Evolutionary conservation across 1,140 invertebrate species (phyloP), one percentile per base, ranked within the genome.

Genomic region (Lethocerus indicus): DNA sequence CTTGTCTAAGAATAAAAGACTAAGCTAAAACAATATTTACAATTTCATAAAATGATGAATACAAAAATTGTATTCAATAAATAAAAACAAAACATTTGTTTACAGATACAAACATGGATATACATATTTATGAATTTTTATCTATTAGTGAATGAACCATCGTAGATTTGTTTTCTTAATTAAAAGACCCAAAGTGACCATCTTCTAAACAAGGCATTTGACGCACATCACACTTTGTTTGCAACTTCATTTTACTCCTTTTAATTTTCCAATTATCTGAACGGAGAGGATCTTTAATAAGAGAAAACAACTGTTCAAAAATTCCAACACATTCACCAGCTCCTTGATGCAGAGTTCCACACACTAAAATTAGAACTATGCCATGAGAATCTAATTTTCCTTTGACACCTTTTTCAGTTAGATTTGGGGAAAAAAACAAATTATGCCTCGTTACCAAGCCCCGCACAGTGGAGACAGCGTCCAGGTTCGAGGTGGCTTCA

Each of bases 261-360:
- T 76, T 77, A 29, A 77, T 70, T 60, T 76, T 78, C 69, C 71
- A 79, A 55, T 73, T 77, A 57, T 78, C 76, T 3, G 67, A 60
- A 20, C 57, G 56, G 48, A 60, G 63, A 1, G 76, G 76, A 64
- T 79, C 75, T 46, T 69, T 66, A 3, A 74, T 60, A 14, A 80
- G 56, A 5, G 69, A 70, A 62, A 79, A 79, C 16, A 67, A 56
- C 56, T 78, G 74, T 54, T 78, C 73, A 60, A 78, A 81, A n/a
- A 75, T 59, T 4, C 78, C 78, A n/a, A 69, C 57, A 54, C 64
- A 70, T 23, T 53, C 49, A 12, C 64, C 54, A 16, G 63, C 51
- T 1, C 59, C 58, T 37, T 60, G 56, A 57, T 80, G 76, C 21
- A 81, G 54, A 0, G 74, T 76, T 6, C 78, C 78, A 64, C 74